Percentiles rank a stretch among this genome's conserved stretches.
phyloP scores from a whole-genome alignment of 2,888 invertebrate species.

The Arge pagana region DNA sequence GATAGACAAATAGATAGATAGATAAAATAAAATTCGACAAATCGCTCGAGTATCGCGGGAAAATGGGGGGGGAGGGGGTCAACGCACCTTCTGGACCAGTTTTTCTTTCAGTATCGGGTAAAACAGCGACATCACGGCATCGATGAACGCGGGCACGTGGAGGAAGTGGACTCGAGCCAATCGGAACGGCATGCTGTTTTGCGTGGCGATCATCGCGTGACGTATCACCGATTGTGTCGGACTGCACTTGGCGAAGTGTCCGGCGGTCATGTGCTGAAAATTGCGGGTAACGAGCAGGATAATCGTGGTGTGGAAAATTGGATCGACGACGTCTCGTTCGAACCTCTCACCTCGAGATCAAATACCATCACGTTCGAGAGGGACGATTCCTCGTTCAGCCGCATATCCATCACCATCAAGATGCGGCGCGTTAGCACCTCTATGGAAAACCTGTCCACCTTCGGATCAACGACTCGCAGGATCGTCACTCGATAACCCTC shows the following conservation, averaged over 20 bases:
- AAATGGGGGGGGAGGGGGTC: background rate
- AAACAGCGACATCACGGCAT: conserved; percentile 46
- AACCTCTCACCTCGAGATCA: conserved; percentile 49
- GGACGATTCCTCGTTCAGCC: conserved; percentile 50
- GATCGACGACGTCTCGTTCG: background rate
- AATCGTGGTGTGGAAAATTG: too few species aligned
- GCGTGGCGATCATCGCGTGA: conserved; percentile 51
- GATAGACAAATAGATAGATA: too few species aligned
- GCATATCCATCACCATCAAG: conserved; percentile 52
- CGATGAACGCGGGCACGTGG: conserved; percentile 48
- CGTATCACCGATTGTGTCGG: conserved; percentile 50
- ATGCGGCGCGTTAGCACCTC: conserved; percentile 47
- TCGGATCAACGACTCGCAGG: conserved; percentile 42
- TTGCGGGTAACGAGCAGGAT: too few species aligned
- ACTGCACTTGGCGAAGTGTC: conserved; percentile 50
- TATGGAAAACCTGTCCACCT: conserved; percentile 49
- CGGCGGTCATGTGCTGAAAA: conserved; percentile 47
- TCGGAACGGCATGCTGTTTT: conserved; percentile 55
- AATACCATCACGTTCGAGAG: conserved; percentile 52
- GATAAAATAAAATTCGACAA: background rate
- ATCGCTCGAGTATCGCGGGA: background rate
- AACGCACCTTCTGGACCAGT: conserved; percentile 50
- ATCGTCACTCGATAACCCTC: conserved; percentile 54
- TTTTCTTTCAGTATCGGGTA: conserved; percentile 53
- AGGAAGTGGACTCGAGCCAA: conserved; percentile 48